Conservation (phyloP, 2,888 invertebrate genomes). For the Eupeodes luniger region DNA sequence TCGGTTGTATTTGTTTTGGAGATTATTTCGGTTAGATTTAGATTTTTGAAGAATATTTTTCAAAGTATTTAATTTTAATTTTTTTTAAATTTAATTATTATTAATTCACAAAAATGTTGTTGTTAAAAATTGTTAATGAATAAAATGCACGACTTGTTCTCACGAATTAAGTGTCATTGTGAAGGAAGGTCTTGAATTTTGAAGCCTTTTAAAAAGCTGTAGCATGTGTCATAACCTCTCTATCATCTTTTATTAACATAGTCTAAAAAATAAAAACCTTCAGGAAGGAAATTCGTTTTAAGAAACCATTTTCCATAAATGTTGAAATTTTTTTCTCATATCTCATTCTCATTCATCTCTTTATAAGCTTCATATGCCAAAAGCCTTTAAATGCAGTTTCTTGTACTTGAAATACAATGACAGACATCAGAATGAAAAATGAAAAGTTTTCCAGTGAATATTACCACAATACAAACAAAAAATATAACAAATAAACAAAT, state of each 20-base stretch:
- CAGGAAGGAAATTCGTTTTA: too few relatives aligned
- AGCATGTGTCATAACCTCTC: too few relatives aligned
- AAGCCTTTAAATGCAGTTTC: not conserved
- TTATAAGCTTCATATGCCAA: not conserved
- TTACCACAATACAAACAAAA: not conserved
- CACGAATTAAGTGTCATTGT: too few relatives aligned
- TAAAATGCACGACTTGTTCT: too few relatives aligned
- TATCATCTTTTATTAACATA: too few relatives aligned
- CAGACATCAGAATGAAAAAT: conserved; percentile 13
- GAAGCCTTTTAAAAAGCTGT: too few relatives aligned
- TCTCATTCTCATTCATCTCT: not conserved
- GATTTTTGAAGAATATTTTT: not conserved
- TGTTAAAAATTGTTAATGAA: too few relatives aligned
- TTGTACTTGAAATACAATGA: conserved; percentile 5
- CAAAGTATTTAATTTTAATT: not conserved
- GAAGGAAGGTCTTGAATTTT: too few relatives aligned
- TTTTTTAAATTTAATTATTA: too few relatives aligned
- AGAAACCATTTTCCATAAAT: too few relatives aligned
- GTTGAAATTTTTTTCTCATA: not conserved
- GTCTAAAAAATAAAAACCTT: too few relatives aligned
- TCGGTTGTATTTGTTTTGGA: conserved; percentile 49
- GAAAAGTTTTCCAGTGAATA: not conserved
- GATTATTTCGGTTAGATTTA: conserved; percentile 37
- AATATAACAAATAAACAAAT: not conserved
- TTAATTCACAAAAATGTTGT: not conserved